Conservation (phyloP, 2,113 vertebrate species). For the Bungarus multicinctus region DNA sequence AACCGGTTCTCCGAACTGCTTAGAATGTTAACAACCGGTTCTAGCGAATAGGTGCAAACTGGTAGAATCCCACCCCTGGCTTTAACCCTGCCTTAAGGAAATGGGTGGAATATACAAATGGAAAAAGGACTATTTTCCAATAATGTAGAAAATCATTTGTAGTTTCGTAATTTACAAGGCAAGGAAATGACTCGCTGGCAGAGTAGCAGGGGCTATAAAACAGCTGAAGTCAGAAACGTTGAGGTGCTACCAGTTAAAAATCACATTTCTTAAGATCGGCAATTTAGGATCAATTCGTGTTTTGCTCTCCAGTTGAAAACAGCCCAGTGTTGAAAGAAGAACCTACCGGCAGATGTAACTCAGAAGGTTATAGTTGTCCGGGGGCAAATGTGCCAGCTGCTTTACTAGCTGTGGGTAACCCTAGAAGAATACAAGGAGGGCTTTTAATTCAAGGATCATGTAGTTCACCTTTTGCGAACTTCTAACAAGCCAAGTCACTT, state of each 20-base stretch:
- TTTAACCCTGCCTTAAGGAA: neutral
- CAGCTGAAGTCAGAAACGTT: neutral
- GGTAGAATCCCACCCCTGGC: too few relatives aligned
- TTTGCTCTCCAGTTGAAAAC: neutral
- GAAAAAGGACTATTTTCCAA: neutral
- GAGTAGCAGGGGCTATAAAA: neutral
- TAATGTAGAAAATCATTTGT: neutral
- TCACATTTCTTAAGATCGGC: neutral
- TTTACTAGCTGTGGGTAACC: slow-evolving; percentile 80
- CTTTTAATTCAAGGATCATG: neutral
- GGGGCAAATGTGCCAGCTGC: slow-evolving; percentile 84
- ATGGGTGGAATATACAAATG: neutral
- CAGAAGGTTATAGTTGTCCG: slow-evolving; percentile 89
- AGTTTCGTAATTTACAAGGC: neutral
- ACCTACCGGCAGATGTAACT: slow-evolving; percentile 92
- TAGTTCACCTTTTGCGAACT: neutral
- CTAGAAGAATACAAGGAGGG: slow-evolving; percentile 59
- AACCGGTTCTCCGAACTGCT: too few relatives aligned
- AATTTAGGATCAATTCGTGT: neutral
- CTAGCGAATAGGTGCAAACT: too few relatives aligned
- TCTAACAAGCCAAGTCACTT: neutral
- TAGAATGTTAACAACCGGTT: too few relatives aligned
- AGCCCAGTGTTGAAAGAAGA: fast-evolving
- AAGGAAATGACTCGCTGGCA: neutral
- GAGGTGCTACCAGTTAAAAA: neutral